Conservation (phyloP, 1,140 invertebrate genomes). For the Zaprionus vittiger region DNA sequence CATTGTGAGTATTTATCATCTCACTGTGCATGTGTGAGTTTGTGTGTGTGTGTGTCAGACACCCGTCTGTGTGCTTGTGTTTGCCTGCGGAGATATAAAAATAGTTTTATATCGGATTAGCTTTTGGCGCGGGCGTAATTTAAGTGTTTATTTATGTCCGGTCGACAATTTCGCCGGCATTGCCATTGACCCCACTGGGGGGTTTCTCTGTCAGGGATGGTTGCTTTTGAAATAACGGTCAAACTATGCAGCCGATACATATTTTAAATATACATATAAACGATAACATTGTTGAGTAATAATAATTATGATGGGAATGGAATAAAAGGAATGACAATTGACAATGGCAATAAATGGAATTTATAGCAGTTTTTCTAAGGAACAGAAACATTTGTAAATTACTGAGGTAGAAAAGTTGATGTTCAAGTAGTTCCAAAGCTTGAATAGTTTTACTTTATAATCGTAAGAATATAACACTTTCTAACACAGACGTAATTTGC, state of each 20-base stretch:
- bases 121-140: slow-evolving; percentile 72
- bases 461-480: no score
- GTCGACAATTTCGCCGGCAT: slow-evolving; percentile 64
- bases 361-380: no score
- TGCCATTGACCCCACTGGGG: slow-evolving; percentile 73
- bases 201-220: slow-evolving; percentile 23
- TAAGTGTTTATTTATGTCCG: slow-evolving; percentile 63
- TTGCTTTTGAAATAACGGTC: slow-evolving; percentile 3
- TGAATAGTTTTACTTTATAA: no score
- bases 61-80: neutral
- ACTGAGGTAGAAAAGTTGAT: no score
- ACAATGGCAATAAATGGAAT: no score
- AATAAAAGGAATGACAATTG: no score
- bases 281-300: no score
- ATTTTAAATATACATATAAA: no score
- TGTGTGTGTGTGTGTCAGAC: slow-evolving; percentile 1
- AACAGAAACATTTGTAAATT: no score
- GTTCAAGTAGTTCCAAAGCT: no score
- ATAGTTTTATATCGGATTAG: slow-evolving; percentile 76
- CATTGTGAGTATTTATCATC: slow-evolving; percentile 71
- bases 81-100: slow-evolving; percentile 52
- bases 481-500: no score
- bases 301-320: no score
- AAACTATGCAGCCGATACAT: neutral
- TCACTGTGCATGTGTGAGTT: neutral